These are phyloP conservation scores for Siniperca scherzeri DNA, from an alignment of 2,797 vertebrate species.

Conservation along the genomic window DNA sequence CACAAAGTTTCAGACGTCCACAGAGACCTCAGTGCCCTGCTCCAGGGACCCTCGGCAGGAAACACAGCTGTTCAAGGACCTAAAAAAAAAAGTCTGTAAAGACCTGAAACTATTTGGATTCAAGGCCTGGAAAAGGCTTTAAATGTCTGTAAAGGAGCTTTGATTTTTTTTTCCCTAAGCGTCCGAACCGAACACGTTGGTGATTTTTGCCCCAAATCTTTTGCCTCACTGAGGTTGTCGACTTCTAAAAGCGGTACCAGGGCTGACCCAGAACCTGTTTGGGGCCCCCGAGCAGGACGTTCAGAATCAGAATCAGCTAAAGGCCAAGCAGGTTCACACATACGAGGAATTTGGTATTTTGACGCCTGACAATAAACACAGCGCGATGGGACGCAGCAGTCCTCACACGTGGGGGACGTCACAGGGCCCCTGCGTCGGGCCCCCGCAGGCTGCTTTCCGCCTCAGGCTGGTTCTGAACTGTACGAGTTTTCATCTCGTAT, in stretches of 20 bases:
- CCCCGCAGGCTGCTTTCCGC: neutral
- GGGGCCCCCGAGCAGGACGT: neutral
- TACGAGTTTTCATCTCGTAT: neutral
- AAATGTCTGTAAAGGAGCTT: neutral
- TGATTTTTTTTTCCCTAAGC: neutral
- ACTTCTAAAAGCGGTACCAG: neutral
- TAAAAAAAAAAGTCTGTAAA: neutral
- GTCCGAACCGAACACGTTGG: neutral
- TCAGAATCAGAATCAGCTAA: too few relatives aligned
- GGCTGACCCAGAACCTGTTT: neutral
- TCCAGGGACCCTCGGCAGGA: too few relatives aligned
- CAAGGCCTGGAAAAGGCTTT: neutral
- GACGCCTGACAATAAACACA: too few relatives aligned
- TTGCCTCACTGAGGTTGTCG: neutral
- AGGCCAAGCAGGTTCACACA: too few relatives aligned
- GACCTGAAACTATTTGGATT: neutral
- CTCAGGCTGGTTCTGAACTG: neutral
- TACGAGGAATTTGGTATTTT: too few relatives aligned
- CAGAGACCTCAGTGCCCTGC: neutral
- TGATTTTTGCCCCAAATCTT: neutral
- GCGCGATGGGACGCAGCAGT: too few relatives aligned
- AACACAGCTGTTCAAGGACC: too few relatives aligned
- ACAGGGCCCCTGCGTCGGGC: too few relatives aligned
- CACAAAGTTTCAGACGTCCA: too few relatives aligned
- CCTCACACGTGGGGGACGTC: too few relatives aligned